Evolutionary conservation across 1,140 invertebrate genomes (phyloP), one percentile per base, ranked within the genome.

Genomic region (Calycopis cecrops): DNA sequence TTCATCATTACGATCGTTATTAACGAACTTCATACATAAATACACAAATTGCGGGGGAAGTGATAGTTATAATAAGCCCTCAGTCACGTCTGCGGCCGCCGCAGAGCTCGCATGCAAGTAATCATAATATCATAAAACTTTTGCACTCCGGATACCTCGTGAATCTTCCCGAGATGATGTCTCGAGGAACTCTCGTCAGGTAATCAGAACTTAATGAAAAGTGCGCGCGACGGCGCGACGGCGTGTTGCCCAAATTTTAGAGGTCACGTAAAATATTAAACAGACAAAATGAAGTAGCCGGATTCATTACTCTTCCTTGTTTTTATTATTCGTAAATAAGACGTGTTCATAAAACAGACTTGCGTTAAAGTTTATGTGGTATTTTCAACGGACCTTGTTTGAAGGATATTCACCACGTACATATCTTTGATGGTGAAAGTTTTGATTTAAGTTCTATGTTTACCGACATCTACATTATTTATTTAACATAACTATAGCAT

Each of bases 231-330:
- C 71, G 67, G 59, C 69, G 66, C 71, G 67, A 60, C 69, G 66
- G 62, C 70, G 62, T 71, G 62, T 65, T 73, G 69, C 74, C 79
- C 70, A 81, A 87, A 87, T 84, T 85, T 87, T 78, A 77, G 78
- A 72, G 84, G 84, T 87, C 82, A 87, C 84, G 84, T 87, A 87
- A 85, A 87, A 87, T 87, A 87, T 87, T 87, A 87, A 86, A 83
- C 74, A 79, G 76, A 71, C 74, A 71, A 76, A 69, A 84, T 85
- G 81, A 83, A 85, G 79, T 87, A 73, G 81, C 79, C 79, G 81
- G 81, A 83, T 82, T 85, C 79, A 82, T 80, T 78, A 75, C 79
- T 76, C 75, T 81, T 81, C 77, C 73, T 74, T 84, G 81, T 85
- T 87, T 87, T 87, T 87, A 87, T 84, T 85, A 87, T 87, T 78